Conservation (phyloP, 2,797 vertebrate genomes). For the Typhlichthys subterraneus region DNA sequence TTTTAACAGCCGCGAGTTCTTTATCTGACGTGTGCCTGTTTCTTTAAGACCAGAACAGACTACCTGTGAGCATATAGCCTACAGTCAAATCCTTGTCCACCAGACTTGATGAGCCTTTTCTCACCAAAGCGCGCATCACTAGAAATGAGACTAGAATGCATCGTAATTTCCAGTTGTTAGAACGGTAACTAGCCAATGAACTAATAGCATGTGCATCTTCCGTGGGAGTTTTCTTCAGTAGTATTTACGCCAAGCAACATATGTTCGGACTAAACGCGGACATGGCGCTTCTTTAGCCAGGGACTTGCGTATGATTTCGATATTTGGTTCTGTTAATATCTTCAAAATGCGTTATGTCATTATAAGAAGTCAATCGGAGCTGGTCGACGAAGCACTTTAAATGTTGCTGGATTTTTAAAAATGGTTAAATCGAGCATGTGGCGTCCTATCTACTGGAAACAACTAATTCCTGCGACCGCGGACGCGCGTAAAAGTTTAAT, state of each 20-base stretch:
- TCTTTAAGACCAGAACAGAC: slow-evolving; percentile 67
- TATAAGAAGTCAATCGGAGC: slow-evolving; percentile 49
- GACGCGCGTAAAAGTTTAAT: slow-evolving; percentile 35
- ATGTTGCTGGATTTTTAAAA: slow-evolving; percentile 48
- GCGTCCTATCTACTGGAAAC: slow-evolving; percentile 55
- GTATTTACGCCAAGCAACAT: slow-evolving; percentile 39
- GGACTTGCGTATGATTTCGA: slow-evolving; percentile 44
- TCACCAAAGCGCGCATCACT: too few species aligned
- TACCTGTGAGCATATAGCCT: slow-evolving; percentile 57
- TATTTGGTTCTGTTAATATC: slow-evolving; percentile 30
- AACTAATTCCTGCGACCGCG: slow-evolving; percentile 41
- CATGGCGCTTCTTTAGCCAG: slow-evolving; percentile 67
- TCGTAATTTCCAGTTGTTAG: slow-evolving; percentile 10
- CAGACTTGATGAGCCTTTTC: too few species aligned
- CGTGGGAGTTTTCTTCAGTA: slow-evolving; percentile 65
- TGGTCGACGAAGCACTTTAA: slow-evolving; percentile 26
- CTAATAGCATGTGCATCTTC: slow-evolving; percentile 52
- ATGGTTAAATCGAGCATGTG: slow-evolving; percentile 57
- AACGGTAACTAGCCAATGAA: slow-evolving; percentile 13
- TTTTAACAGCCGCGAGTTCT: not conserved
- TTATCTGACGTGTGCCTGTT: slow-evolving; percentile 28
- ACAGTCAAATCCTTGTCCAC: slow-evolving; percentile 36
- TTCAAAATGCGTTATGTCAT: slow-evolving; percentile 22
- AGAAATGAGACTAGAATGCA: too few species aligned
- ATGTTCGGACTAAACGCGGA: slow-evolving; percentile 58